Conservation (phyloP, 2,113 vertebrate species). For the Dasypus novemcinctus region DNA sequence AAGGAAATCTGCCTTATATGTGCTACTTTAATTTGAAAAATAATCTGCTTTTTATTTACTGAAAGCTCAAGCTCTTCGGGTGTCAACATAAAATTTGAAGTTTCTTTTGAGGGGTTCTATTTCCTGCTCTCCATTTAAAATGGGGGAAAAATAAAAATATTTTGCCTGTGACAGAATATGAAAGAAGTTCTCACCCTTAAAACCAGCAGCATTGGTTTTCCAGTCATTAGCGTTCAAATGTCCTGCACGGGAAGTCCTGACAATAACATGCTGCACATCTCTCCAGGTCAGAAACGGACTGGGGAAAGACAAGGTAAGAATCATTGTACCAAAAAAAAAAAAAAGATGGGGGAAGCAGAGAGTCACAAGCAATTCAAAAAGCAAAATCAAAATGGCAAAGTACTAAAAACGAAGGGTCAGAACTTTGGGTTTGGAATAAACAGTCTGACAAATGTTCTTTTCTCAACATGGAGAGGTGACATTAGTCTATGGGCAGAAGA, state of each 20-base stretch:
- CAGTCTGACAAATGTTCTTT: constrained; percentile 61
- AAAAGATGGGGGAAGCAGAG: constrained; percentile 76
- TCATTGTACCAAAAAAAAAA: constrained; percentile 76
- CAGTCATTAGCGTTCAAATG: constrained; percentile 98
- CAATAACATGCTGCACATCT: constrained; percentile 99
- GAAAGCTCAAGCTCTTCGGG: constrained; percentile 53
- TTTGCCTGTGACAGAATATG: constrained; percentile 76
- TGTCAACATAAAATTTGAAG: constrained; percentile 58
- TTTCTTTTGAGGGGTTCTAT: constrained; percentile 46
- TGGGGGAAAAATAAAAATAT: constrained; percentile 69
- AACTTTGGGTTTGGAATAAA: constrained; percentile 54
- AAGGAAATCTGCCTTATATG: constrained; percentile 4
- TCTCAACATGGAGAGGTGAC: constrained; percentile 38
- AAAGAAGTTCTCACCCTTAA: constrained; percentile 92
- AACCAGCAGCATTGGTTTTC: constrained; percentile 99
- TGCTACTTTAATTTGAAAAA: constrained; percentile 40
- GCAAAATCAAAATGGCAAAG: constrained; percentile 65
- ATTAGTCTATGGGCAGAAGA: constrained; percentile 54
- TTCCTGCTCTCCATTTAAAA: constrained; percentile 73
- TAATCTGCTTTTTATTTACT: neutral
- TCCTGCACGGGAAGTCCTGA: constrained; percentile 96
- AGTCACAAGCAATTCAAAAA: constrained; percentile 74
- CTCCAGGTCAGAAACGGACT: constrained; percentile 96
- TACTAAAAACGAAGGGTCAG: constrained; percentile 70
- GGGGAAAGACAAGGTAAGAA: constrained; percentile 81